Conservation (phyloP, 2,888 invertebrate species). For the Drosophila mimica region DNA sequence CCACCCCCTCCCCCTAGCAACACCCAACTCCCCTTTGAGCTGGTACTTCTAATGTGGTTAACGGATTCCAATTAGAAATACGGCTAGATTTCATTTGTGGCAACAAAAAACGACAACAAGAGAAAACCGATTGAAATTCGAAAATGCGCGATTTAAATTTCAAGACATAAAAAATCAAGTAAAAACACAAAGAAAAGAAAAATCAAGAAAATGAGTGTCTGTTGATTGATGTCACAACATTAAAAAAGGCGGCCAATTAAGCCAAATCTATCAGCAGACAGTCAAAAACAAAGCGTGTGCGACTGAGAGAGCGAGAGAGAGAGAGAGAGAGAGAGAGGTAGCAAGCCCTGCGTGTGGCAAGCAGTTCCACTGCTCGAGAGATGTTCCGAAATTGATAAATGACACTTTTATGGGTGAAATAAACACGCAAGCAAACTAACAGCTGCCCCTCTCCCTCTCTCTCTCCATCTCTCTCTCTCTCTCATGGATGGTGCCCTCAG, state of each 20-base stretch:
- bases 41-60: constrained; percentile 14
- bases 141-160: constrained; percentile 44
- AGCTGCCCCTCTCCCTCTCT: not conserved
- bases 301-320: not conserved
- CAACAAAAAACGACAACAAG: not conserved
- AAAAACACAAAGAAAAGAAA: constrained; percentile 14
- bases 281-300: not conserved
- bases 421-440: constrained; percentile 42
- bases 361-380: constrained; percentile 19
- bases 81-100: constrained; percentile 15
- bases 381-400: constrained; percentile 73
- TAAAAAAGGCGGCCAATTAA: constrained; percentile 76
- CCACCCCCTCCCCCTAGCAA: too few relatives aligned
- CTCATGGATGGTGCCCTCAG: not conserved
- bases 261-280: constrained; percentile 68
- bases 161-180: constrained; percentile 37
- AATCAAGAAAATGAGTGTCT: constrained; percentile 54
- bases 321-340: not conserved
- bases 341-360: constrained; percentile 44
- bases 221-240: constrained; percentile 78
- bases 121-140: constrained; percentile 41
- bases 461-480: not conserved
- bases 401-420: constrained; percentile 79
- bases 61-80: constrained; percentile 62
- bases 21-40: not conserved